Evolutionary conservation across 2,797 vertebrate species (phyloP), one percentile per base, ranked within the genome.

Genomic region (Chelon labrosus): DNA sequence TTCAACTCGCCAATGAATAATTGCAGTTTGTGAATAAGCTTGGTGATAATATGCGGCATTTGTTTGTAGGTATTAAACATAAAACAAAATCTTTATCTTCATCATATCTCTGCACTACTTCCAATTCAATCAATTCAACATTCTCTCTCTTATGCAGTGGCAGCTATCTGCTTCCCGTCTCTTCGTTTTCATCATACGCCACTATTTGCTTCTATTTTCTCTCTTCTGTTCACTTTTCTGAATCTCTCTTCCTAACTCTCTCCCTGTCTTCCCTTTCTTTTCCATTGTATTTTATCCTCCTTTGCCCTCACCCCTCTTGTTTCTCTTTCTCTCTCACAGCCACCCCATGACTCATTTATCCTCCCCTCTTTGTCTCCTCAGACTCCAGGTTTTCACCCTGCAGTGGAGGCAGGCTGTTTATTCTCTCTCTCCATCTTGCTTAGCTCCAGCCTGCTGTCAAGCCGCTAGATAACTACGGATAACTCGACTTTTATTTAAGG

Each of bases 381-480:
- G 84, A 77, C 77, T 82, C 57, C 66, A 49, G 71, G 60, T 84
- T 84, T 85, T 77, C 61, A 74, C 71, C 81, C 87, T 82, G 89
- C 83, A 87, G 88, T 78, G 68, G 79, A 83, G 62, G 65, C 50
- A 70, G 79, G 37, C 80, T 74, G 79, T 70, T 89, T 86, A 92
- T 89, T 89, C 85, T 86, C 87, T 82, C 89, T 85, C 86, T 92
- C 87, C 77, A 89, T 92, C 88, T 91, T 91, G 85, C 68, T 91
- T 91, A 90, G 78, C 77, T 76, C 61, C 57, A 75, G 77, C 77
- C 79, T 65, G 85, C 85, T 89, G 90, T 91, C 90, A 91, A 60
- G 78, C 84, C 58, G 68, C 44, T 74, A 74, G 84, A 85, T 79
- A 85, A 85, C 80, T 82, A 74, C 19, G 22, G 79, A 75, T 85